A percentile compares a stretch with the other conserved stretches of the same genome.
Evolutionary conservation across 2,797 vertebrate species (phyloP).

Genomic region (Myotis pilosus): DNA sequence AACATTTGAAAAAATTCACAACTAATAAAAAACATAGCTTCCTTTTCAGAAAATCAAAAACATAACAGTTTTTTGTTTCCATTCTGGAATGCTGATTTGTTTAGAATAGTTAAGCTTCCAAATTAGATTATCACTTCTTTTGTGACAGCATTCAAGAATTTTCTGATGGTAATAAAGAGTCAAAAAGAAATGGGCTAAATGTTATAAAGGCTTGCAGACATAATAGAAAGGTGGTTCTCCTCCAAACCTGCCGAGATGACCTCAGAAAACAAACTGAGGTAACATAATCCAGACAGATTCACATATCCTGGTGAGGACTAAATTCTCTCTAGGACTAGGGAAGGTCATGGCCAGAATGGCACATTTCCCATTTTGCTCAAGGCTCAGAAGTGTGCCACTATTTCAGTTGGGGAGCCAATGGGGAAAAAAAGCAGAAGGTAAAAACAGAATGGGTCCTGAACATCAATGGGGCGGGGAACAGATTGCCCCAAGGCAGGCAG

Average conservation of each 20-base stretch:
- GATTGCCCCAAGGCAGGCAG: background rate
- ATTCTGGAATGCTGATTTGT: background rate
- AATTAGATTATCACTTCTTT: constrained; percentile 12
- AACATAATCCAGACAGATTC: background rate
- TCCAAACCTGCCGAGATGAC: background rate
- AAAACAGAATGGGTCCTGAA: background rate
- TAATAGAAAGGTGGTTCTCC: background rate
- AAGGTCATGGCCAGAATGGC: background rate
- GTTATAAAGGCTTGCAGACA: background rate
- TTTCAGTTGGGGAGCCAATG: background rate
- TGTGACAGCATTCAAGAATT: background rate
- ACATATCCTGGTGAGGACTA: background rate
- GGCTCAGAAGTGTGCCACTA: background rate
- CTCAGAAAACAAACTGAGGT: background rate
- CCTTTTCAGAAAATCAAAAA: constrained; percentile 32
- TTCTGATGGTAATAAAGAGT: background rate
- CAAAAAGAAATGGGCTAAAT: background rate
- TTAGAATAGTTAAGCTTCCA: background rate
- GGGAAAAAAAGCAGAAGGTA: background rate
- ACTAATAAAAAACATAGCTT: background rate
- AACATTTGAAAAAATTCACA: constrained; percentile 9
- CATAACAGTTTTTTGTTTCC: background rate
- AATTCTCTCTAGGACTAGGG: background rate
- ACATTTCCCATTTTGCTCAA: background rate
- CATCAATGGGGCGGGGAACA: background rate